Percentiles rank a stretch among this genome's conserved stretches.
phyloP scores from a whole-genome alignment of 2,113 vertebrate species.

The Bufo gargarizans region DNA sequence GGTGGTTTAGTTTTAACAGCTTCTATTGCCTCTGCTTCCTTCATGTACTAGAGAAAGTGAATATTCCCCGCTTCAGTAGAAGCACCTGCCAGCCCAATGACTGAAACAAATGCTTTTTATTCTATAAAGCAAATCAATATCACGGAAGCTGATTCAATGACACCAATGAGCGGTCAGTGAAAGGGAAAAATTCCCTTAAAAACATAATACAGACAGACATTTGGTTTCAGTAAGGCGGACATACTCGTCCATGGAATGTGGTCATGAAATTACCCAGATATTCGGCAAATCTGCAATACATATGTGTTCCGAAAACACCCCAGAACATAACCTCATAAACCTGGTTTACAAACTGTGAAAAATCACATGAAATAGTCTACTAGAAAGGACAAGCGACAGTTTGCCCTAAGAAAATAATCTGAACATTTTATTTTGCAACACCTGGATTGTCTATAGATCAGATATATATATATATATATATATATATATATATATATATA shows the following conservation, averaged over 20 bases:
- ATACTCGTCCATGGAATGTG: not conserved
- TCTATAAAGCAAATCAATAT: constrained; percentile 6
- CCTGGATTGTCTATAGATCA: constrained; percentile 63
- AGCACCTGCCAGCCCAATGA: not conserved
- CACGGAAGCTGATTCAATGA: not conserved
- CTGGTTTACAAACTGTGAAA: not conserved
- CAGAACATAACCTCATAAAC: not conserved
- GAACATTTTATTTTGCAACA: constrained; percentile 58
- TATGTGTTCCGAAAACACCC: not conserved
- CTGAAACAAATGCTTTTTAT: not conserved
- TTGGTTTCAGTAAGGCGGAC: not conserved
- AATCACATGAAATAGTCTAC: constrained; percentile 17
- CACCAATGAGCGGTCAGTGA: not conserved
- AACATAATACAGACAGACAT: not conserved
- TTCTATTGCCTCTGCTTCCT: not conserved
- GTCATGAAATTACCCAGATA: not conserved
- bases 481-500: constrained; percentile 56
- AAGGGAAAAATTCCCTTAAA: not conserved
- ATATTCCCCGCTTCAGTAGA: not conserved
- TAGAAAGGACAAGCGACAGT: not conserved
- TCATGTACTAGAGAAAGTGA: not conserved
- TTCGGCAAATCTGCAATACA: not conserved
- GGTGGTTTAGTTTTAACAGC: not conserved
- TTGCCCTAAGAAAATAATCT: constrained; percentile 31
- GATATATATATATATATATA: constrained; percentile 49